phyloP scores from a whole-genome alignment of 2,797 vertebrate genomes.

The Decapterus maruadsi region DNA sequence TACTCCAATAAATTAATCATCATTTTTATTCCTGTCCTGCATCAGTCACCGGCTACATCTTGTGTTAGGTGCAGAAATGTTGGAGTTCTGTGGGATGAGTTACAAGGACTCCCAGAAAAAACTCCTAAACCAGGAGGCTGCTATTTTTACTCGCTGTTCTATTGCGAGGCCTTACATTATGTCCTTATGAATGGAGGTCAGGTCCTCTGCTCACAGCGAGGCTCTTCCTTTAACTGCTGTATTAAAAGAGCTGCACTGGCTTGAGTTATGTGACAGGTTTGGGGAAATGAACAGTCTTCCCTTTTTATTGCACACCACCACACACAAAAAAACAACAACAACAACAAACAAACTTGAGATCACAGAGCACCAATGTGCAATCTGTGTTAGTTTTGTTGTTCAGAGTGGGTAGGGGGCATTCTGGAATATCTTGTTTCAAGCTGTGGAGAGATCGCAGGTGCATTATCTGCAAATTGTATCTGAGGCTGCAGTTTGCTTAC shows the following conservation, averaged over 20 bases:
- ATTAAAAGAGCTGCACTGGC: not conserved
- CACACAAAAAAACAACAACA: not conserved
- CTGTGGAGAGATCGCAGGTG: constrained; percentile 2
- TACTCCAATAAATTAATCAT: not conserved
- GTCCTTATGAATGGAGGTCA: constrained; percentile 64
- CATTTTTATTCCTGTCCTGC: not conserved
- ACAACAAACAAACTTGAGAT: not conserved
- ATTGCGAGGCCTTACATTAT: constrained; percentile 32
- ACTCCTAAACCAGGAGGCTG: constrained; percentile 34
- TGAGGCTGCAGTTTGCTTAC: not conserved
- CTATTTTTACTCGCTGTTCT: constrained; percentile 56
- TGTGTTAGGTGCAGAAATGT: not conserved
- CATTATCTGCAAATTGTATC: not conserved
- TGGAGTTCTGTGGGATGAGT: constrained; percentile 5
- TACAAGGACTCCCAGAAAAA: constrained; percentile 12
- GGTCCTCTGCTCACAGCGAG: constrained; percentile 52
- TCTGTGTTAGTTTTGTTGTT: not conserved
- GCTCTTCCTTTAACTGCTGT: constrained; percentile 34
- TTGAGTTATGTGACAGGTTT: not conserved
- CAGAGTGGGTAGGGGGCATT: not conserved
- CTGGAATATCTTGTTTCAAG: not conserved
- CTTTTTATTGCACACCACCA: not conserved
- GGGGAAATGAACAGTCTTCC: not conserved
- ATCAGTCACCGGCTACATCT: not conserved
- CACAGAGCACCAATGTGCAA: not conserved